Percentiles rank a stretch among this genome's conserved stretches.
Evolutionary conservation across 2,797 vertebrate genomes (phyloP).

Genomic region (Strix occidentalis): DNA sequence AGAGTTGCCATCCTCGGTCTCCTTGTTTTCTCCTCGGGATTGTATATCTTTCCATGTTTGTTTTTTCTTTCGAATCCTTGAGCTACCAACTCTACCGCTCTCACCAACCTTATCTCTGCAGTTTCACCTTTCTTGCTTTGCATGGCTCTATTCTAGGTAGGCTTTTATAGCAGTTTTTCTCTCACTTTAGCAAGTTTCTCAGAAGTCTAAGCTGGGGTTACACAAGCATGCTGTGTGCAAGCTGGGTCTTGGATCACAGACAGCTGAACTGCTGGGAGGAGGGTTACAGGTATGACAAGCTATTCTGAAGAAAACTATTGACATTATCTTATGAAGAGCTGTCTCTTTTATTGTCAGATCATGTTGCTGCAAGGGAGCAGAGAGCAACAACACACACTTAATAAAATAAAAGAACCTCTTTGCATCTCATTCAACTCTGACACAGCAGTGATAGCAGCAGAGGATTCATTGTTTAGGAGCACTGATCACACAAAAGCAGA

Average conservation of each 20-base stretch:
- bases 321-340: neutral
- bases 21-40: neutral
- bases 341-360: neutral
- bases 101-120: neutral
- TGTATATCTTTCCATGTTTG: neutral
- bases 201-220: neutral
- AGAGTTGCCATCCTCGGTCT: neutral
- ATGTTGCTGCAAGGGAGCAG: neutral
- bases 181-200: neutral
- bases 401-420: slow-evolving; percentile 23
- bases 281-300: neutral
- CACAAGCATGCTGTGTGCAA: neutral
- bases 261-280: neutral
- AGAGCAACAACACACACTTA: slow-evolving; percentile 5
- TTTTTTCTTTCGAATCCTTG: neutral
- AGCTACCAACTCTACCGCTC: neutral
- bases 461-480: neutral
- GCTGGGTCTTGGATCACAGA: neutral
- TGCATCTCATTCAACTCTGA: slow-evolving; percentile 36
- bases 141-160: neutral
- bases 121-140: neutral
- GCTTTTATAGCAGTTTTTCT: neutral
- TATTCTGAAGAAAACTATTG: neutral
- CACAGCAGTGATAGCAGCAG: neutral
- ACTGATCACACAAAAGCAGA: slow-evolving; percentile 4